These are phyloP conservation scores for Tenthredo livida DNA, from an alignment of 2,888 invertebrate species.

Conservation along the genomic window DNA sequence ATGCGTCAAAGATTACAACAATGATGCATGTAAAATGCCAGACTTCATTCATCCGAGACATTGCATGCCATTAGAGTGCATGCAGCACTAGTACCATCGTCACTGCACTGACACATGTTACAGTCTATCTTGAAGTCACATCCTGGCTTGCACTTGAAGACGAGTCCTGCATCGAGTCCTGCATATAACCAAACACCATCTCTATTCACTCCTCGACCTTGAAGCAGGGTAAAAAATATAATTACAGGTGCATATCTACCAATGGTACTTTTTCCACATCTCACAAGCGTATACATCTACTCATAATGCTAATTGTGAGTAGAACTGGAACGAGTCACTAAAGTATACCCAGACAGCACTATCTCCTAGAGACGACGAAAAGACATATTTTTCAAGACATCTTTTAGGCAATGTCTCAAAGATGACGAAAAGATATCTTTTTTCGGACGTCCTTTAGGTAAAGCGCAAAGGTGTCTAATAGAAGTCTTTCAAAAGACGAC, in stretches of 20 bases:
- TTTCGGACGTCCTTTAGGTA: too few species aligned
- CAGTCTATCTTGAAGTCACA: slow-evolving; percentile 79
- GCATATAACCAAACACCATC: background rate
- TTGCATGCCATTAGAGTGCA: slow-evolving; percentile 76
- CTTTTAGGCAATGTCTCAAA: too few species aligned
- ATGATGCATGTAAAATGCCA: background rate
- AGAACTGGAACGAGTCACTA: too few species aligned
- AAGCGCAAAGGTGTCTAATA: too few species aligned
- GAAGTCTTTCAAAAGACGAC: too few species aligned
- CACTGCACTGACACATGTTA: slow-evolving; percentile 80
- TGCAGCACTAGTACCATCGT: slow-evolving; percentile 78
- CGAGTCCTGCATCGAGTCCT: too few species aligned
- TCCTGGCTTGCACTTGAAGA: slow-evolving; percentile 77
- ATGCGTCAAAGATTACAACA: background rate
- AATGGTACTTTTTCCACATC: background rate
- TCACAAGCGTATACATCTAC: background rate
- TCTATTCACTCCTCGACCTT: background rate
- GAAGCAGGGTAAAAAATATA: background rate
- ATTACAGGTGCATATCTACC: background rate
- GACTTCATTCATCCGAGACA: background rate
- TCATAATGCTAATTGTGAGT: background rate
- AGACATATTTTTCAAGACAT: too few species aligned
- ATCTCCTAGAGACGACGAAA: too few species aligned
- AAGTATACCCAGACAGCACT: too few species aligned
- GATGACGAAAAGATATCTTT: too few species aligned